Conservation (phyloP, 1,140 invertebrate species). For the Drosophila nigrodunni region DNA sequence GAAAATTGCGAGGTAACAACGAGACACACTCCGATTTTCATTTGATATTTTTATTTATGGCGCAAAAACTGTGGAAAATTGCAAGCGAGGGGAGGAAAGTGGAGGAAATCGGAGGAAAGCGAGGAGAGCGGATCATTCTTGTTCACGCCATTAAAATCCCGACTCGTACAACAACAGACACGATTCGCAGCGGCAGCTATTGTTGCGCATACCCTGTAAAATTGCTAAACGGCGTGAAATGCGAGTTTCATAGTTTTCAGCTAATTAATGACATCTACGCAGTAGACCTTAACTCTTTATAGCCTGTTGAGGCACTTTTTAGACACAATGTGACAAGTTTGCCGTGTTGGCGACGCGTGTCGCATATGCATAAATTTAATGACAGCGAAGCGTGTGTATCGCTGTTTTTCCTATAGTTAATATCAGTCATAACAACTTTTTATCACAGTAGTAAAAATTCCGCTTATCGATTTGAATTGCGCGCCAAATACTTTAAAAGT, state of each 20-base stretch:
- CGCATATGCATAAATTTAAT: constrained; percentile 63
- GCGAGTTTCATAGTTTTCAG: background rate
- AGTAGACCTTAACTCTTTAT: background rate
- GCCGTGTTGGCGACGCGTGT: constrained; percentile 29
- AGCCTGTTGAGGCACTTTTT: background rate
- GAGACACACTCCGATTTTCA: constrained; percentile 2
- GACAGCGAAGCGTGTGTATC: constrained; percentile 42
- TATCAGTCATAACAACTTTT: constrained; percentile 33
- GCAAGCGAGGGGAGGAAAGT: constrained; percentile 3
- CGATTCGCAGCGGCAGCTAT: constrained; percentile 4
- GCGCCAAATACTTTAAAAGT: background rate
- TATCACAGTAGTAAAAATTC: constrained; percentile 20
- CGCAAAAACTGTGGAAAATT: constrained; percentile 41
- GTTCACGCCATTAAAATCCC: background rate
- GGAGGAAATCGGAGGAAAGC: no score
- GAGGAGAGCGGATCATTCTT: background rate
- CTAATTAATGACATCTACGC: background rate
- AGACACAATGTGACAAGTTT: constrained; percentile 27
- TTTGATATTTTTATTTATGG: constrained; percentile 14
- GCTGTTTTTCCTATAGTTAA: constrained; percentile 58
- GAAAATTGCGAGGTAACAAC: constrained; percentile 55
- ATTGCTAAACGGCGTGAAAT: background rate
- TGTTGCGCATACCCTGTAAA: constrained; percentile 4
- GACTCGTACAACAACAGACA: background rate
- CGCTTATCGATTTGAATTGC: background rate